Base-by-base conservation (phyloP, 2,113 vertebrate genomes). In the Psittacus erithacus region DNA sequence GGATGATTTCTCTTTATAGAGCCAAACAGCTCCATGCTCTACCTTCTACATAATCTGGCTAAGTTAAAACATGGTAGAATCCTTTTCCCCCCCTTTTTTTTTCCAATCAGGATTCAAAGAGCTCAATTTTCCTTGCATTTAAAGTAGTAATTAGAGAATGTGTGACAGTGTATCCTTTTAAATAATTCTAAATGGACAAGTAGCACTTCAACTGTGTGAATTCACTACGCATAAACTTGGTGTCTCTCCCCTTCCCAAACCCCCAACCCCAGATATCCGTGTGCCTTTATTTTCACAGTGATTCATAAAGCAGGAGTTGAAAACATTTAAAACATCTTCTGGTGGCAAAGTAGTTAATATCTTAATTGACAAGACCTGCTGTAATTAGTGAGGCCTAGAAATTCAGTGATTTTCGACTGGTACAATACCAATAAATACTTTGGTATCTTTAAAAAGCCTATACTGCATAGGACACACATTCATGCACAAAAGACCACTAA, bases 211-310 rank as follows among this genome's bases (percentile, higher is more conserved):
- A 3, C 24, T 15, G 46, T 0, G 2, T 47, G 83, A 50, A 59
- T 91, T 93, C 6, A n/a, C 10, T 24, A 46, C 35, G 17, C 18
- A 6, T 20, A 11, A 53, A 8, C n/a, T 3, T 3, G 16, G 65
- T 55, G 28, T 25, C 43, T 47, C 13, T 31, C 33, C 68, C 70
- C 43, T 67, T 49, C 39, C 76, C 41, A 62, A 73, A 11, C 18
- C 49, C 77, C 50, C 38, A 19, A 6, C 60, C 55, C 41, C 2
- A 47, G 67, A 62, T 75, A 68, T 8, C 33, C 13, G 5, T 23
- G 62, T 79, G 92, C 84, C 73, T 89, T 89, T 65, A 49, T 87
- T 91, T 93, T 91, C 96, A 96, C 92, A 96, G 88, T 94, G 93
- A 85, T 95, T 82, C 31, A 17, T 10, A 85, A 84, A 92, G 31